Evolutionary conservation across 2,113 vertebrate species (phyloP), one percentile per base, ranked within the genome.

Genomic region (Synodontis membranacea): DNA sequence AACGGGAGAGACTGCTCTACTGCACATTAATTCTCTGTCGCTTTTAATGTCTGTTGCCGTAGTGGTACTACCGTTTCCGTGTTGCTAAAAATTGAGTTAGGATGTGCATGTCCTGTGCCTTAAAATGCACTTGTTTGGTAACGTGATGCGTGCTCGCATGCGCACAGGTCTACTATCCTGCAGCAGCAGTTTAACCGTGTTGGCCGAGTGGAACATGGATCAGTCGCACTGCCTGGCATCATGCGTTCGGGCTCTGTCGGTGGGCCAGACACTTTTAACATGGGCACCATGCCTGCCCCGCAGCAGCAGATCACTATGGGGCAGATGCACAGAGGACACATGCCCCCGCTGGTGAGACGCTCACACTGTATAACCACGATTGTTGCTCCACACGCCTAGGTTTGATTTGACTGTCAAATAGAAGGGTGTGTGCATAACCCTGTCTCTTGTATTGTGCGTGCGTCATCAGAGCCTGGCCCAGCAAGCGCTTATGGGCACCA

Each of bases 241-340:
- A 99, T 99, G 95, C 96, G 98, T 12, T 98, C 98, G 0, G 98
- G 98, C 28, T 98, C 98, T 56, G 94, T 97, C 0, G 97, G 98
- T 0, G 98, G 97, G 6, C 97, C 97, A 0, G 98, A 99, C 94
- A 97, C 95, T 12, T 98, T 97, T 93, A 99, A 99, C 34, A 19
- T 97, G 62, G 98, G 98, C 88, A 96, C 96, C 37, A 99, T 99
- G 98, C 98, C 98, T 52, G 97, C 96, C 0, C 95, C 97, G 0
- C 98, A 99, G 94, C 98, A 99, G 87, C 98, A 99, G 88, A 96
- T 99, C 91, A 97, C 95, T 70, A 96, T 94, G 0, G 98, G 98
- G n/a, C 98, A 99, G 92, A 99, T 99, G 97, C 98, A 99, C 94
- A 94, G 97, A 89, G 98, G 97, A 88, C 98, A 99, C 85, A 99